Evolutionary conservation across 2,797 vertebrate genomes (phyloP).

Genomic region (Spheniscus humboldti): DNA sequence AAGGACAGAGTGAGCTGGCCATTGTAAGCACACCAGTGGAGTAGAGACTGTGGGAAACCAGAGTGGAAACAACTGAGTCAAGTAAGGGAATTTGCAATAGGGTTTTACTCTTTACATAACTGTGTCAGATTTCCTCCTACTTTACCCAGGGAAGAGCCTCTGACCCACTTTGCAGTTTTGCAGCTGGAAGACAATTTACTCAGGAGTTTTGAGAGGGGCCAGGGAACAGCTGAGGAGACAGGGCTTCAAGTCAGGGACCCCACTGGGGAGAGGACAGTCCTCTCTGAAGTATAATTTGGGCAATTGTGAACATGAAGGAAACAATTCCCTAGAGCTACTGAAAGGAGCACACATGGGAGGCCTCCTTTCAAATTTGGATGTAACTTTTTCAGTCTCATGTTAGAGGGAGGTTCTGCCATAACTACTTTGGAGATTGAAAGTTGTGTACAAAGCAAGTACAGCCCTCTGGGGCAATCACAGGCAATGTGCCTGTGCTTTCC

Average conservation of each 20-base stretch:
- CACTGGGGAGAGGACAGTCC: neutral
- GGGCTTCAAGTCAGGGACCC: neutral
- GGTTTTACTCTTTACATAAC: neutral
- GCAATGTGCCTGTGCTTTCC: neutral
- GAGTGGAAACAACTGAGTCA: neutral
- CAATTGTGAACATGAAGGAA: neutral
- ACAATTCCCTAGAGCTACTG: neutral
- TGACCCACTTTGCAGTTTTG: neutral
- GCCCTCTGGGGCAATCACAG: neutral
- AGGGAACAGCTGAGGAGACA: neutral
- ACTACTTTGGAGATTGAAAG: neutral
- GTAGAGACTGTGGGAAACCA: neutral
- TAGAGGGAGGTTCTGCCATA: neutral
- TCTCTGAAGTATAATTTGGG: neutral
- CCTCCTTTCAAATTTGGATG: neutral
- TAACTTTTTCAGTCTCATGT: neutral
- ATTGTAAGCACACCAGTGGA: neutral
- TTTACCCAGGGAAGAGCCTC: neutral
- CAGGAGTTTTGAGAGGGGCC: neutral
- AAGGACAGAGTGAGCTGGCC: neutral
- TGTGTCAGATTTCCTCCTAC: neutral
- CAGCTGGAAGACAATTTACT: neutral
- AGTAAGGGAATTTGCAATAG: neutral
- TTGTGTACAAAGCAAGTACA: neutral
- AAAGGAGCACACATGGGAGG: neutral